A percentile compares a stretch with the other conserved stretches of the same genome.
Evolutionary conservation across 1,140 invertebrate genomes (phyloP).

Genomic region (Mercenaria mercenaria): DNA sequence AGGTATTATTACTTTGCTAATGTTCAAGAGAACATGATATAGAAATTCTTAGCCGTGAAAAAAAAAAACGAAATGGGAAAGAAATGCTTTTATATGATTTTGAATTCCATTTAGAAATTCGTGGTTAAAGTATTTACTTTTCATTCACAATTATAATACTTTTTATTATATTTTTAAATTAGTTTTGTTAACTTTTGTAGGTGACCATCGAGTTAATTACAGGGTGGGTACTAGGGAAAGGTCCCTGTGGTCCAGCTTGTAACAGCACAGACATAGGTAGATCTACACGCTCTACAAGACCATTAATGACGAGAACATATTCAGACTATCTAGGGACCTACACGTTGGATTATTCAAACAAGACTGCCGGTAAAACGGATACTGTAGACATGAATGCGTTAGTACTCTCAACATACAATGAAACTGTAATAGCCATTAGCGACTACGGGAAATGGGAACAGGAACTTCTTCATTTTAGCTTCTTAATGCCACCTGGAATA

Average conservation of each 20-base stretch:
- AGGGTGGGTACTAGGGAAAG: constrained; percentile 47
- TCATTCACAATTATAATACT: too few relatives aligned
- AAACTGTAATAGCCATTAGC: constrained; percentile 35
- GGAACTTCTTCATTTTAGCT: background rate
- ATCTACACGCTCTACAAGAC: background rate
- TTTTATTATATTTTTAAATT: too few relatives aligned
- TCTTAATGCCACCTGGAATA: background rate
- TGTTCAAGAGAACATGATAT: too few relatives aligned
- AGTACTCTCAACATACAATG: background rate
- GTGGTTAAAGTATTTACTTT: too few relatives aligned
- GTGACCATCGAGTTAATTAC: constrained; percentile 11
- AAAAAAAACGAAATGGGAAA: too few relatives aligned
- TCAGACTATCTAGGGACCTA: background rate
- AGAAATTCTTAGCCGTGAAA: too few relatives aligned
- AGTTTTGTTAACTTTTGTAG: too few relatives aligned
- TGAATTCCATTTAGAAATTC: too few relatives aligned
- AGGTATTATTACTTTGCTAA: too few relatives aligned
- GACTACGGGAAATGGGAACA: constrained; percentile 28
- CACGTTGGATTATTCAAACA: background rate
- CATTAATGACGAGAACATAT: background rate
- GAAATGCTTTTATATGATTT: too few relatives aligned
- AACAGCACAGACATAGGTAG: constrained; percentile 26
- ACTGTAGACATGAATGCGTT: background rate
- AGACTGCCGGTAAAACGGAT: background rate
- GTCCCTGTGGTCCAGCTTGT: constrained; percentile 13